A percentile compares a stretch with the other conserved stretches of the same genome.
Evolutionary conservation across 2,113 vertebrate genomes (phyloP).

Genomic region (Glareola pratincola): DNA sequence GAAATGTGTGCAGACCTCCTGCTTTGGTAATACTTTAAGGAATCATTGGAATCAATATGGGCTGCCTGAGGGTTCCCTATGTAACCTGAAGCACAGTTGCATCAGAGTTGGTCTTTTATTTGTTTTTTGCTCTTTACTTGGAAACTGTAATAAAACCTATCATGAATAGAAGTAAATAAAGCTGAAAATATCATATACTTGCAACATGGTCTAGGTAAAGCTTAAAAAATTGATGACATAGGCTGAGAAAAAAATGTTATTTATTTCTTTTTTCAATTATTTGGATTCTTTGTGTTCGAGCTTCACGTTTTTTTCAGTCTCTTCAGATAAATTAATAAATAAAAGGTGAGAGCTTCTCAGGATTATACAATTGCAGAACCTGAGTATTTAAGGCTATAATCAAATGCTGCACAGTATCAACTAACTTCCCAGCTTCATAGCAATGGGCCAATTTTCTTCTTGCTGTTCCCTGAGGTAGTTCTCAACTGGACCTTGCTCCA

Average conservation of each 20-base stretch:
- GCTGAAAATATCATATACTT: neutral
- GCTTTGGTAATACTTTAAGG: neutral
- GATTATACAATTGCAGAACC: neutral
- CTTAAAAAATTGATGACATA: neutral
- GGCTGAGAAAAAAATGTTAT: neutral
- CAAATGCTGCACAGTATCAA: neutral
- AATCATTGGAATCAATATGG: neutral
- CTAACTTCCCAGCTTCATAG: neutral
- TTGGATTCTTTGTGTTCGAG: neutral
- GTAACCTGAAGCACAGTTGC: neutral
- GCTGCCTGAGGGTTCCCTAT: neutral
- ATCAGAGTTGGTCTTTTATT: neutral
- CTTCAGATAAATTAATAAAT: neutral
- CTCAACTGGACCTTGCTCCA: neutral
- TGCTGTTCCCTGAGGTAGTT: neutral
- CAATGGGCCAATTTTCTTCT: neutral
- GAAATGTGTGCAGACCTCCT: neutral
- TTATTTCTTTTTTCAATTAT: neutral
- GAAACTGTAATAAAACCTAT: neutral
- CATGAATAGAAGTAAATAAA: neutral
- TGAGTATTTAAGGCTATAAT: neutral
- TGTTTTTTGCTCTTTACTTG: neutral
- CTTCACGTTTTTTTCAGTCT: neutral
- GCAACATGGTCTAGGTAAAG: neutral
- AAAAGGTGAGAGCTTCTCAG: neutral